Evolutionary conservation across 2,888 invertebrate genomes (phyloP).

Genomic region (Hemithea aestivaria): DNA sequence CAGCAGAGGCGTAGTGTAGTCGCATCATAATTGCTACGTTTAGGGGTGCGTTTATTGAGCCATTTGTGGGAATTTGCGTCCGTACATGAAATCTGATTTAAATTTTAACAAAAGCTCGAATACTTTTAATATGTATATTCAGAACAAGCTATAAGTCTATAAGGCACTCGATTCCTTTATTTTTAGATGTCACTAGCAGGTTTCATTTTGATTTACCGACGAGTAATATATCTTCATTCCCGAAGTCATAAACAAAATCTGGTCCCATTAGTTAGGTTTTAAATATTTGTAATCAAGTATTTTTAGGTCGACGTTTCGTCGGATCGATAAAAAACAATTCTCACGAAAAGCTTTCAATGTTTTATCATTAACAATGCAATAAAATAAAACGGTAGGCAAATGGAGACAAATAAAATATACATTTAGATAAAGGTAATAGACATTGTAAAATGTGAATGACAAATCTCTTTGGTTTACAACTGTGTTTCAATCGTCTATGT

Average conservation of each 20-base stretch:
- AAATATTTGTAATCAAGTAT: constrained; percentile 25
- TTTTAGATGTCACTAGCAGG: constrained; percentile 3
- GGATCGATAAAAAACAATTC: constrained; percentile 26
- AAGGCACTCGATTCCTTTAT: background rate
- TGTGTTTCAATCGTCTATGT: constrained; percentile 20
- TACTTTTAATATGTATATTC: no score
- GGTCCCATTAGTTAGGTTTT: constrained; percentile 32
- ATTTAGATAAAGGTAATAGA: constrained; percentile 32
- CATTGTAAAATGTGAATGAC: constrained; percentile 31
- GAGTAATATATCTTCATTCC: constrained; percentile 23
- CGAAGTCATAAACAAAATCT: constrained; percentile 28
- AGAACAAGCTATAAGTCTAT: no score
- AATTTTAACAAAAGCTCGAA: no score
- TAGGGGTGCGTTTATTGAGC: background rate
- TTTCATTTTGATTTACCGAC: constrained; percentile 24
- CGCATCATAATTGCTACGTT: constrained; percentile 13
- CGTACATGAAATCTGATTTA: no score
- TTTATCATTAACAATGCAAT: constrained; percentile 30
- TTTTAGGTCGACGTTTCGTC: constrained; percentile 24
- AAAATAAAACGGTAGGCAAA: constrained; percentile 35
- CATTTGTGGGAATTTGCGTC: background rate
- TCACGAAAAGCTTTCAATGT: constrained; percentile 31
- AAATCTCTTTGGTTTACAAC: constrained; percentile 27
- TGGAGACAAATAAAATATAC: constrained; percentile 32
- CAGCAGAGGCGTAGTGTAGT: constrained; percentile 6